phyloP scores from a whole-genome alignment of 2,797 vertebrate genomes.

The Pteronotus mesoamericanus region DNA sequence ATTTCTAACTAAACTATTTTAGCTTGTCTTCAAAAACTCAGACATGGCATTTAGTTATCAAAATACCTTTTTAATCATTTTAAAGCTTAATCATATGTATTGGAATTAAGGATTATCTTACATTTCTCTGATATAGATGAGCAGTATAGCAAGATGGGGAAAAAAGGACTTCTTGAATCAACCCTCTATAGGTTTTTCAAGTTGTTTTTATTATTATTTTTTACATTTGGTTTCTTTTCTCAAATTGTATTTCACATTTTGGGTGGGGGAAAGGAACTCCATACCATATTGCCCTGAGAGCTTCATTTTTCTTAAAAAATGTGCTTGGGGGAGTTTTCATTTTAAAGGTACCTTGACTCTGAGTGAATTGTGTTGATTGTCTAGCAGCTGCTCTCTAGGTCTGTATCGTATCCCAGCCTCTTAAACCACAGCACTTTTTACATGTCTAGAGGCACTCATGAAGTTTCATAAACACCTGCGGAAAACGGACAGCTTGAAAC shows the following conservation, averaged over 20 bases:
- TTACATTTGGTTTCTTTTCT: slow-evolving; percentile 4
- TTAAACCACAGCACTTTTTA: slow-evolving; percentile 13
- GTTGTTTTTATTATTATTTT: neutral
- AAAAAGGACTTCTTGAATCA: neutral
- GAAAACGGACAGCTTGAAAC: slow-evolving; percentile 19
- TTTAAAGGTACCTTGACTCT: slow-evolving; percentile 46
- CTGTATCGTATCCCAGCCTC: neutral
- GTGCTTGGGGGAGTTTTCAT: slow-evolving; percentile 36
- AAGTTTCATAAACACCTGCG: slow-evolving; percentile 38
- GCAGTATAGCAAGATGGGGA: neutral
- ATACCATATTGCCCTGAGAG: neutral
- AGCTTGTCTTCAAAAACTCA: neutral
- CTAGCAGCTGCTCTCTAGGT: neutral
- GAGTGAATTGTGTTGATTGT: neutral
- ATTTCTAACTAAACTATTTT: slow-evolving; percentile 42
- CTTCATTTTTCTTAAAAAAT: slow-evolving; percentile 56
- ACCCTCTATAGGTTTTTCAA: neutral
- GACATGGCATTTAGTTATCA: neutral
- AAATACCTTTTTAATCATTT: slow-evolving; percentile 22
- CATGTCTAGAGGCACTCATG: slow-evolving; percentile 14
- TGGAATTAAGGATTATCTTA: neutral
- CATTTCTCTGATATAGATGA: neutral
- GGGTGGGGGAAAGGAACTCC: neutral
- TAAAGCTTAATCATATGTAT: neutral
- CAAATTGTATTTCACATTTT: neutral